Evolutionary conservation across 92 coral and sea anemone species (phyloP).

Genomic region (Porites evermanni): DNA sequence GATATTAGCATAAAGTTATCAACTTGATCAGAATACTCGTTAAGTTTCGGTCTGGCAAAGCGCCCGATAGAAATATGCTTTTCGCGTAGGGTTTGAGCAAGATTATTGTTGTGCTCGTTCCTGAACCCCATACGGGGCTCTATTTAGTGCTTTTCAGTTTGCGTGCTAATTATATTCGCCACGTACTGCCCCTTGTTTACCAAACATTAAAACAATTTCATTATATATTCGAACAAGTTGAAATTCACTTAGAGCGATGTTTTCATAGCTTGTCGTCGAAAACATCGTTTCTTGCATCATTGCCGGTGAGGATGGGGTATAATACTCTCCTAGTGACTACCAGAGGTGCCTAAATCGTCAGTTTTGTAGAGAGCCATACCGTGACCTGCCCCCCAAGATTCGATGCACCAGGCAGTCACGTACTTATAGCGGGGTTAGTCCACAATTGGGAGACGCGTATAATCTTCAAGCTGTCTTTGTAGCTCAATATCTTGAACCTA

Average conservation of each 20-base stretch:
- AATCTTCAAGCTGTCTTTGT: neutral
- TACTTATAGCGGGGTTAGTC: neutral
- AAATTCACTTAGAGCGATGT: neutral
- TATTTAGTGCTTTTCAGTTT: neutral
- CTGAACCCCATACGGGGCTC: neutral
- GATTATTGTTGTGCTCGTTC: neutral
- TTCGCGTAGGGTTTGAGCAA: neutral
- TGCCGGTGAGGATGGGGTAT: neutral
- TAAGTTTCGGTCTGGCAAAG: too few species aligned
- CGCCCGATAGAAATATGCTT: neutral
- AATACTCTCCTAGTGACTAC: too few species aligned
- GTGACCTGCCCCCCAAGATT: too few species aligned
- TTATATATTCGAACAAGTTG: neutral
- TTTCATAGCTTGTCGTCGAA: neutral
- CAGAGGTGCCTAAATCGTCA: too few species aligned
- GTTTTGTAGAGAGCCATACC: too few species aligned
- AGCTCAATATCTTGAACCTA: neutral
- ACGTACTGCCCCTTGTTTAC: slow-evolving; percentile 21
- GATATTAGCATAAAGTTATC: slow-evolving; percentile 9
- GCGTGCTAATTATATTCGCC: slow-evolving; percentile 30
- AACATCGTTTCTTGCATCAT: neutral
- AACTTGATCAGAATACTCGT: neutral
- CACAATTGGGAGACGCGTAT: neutral
- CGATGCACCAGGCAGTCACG: neutral
- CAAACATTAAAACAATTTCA: slow-evolving; percentile 25